A percentile compares a stretch with the other conserved stretches of the same genome.
These are phyloP conservation scores for Pomatorhinus ruficollis DNA, from an alignment of 2,113 vertebrate species.

Conservation along the genomic window DNA sequence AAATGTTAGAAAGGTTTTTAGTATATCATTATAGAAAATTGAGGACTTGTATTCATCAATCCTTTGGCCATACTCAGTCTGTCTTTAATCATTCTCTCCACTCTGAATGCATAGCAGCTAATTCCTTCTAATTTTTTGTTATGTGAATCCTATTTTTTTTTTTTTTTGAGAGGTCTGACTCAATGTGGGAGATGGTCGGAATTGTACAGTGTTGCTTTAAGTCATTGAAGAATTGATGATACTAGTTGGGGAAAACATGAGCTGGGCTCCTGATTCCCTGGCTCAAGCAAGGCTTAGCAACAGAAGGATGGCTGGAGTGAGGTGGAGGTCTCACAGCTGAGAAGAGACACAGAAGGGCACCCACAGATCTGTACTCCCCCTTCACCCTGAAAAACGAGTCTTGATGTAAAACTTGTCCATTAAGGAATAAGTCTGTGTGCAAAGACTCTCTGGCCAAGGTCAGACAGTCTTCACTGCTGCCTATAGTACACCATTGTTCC, in stretches of 20 bases:
- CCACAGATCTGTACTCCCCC: neutral
- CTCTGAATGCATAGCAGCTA: neutral
- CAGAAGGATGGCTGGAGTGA: neutral
- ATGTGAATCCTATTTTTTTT: neutral
- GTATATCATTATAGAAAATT: neutral
- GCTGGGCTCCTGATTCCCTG: neutral
- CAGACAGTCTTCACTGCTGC: neutral
- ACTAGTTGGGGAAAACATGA: neutral
- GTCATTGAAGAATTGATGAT: neutral
- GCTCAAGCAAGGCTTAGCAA: neutral
- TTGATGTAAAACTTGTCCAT: neutral
- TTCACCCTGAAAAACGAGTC: neutral
- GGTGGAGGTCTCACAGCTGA: fast-evolving
- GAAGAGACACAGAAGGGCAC: neutral
- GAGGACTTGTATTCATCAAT: neutral
- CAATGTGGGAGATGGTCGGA: neutral
- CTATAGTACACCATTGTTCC: neutral
- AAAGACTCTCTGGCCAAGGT: neutral
- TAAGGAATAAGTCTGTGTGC: neutral
- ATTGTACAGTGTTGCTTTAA: neutral
- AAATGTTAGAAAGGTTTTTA: neutral
- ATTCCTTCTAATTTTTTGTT: neutral
- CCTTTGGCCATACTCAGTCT: neutral
- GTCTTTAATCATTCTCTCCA: neutral
- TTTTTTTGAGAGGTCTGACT: neutral